These are phyloP conservation scores for Alosa alosa DNA, from an alignment of 2,113 vertebrate species.

Conservation along the genomic window DNA sequence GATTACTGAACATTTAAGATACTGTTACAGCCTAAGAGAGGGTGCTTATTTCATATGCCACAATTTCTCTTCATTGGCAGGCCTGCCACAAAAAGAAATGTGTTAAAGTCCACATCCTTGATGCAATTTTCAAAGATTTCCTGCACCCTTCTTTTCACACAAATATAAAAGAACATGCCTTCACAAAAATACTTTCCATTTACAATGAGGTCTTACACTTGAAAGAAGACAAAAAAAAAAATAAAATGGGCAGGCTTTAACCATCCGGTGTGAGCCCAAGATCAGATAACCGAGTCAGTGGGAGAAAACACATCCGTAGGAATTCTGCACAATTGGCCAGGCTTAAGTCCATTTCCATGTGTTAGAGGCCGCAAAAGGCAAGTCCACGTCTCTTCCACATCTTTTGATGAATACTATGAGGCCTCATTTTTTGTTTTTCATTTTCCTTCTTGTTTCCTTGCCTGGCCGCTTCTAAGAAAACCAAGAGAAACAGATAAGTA, in stretches of 20 bases:
- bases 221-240: not conserved
- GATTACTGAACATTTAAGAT: not conserved
- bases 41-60: too few species aligned
- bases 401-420: not conserved
- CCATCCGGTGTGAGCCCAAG: not conserved
- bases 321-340: not conserved
- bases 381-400: not conserved
- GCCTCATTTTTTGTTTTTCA: slow-evolving; percentile 74
- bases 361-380: not conserved
- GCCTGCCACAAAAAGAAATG: not conserved
- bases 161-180: not conserved
- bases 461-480: slow-evolving; percentile 88
- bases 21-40: too few species aligned
- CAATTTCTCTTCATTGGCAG: too few species aligned
- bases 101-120: not conserved
- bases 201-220: too few species aligned
- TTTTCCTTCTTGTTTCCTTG: slow-evolving; percentile 85
- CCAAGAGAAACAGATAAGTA: not conserved
- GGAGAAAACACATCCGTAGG: not conserved
- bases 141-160: not conserved
- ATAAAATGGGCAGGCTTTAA: not conserved
- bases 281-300: not conserved
- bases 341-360: not conserved
- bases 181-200: too few species aligned
- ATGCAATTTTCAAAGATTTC: not conserved